A percentile compares a stretch with the other conserved stretches of the same genome.
Conservation (phyloP, 2,113 vertebrate genomes). For the Chascanopsetta lugubris region DNA sequence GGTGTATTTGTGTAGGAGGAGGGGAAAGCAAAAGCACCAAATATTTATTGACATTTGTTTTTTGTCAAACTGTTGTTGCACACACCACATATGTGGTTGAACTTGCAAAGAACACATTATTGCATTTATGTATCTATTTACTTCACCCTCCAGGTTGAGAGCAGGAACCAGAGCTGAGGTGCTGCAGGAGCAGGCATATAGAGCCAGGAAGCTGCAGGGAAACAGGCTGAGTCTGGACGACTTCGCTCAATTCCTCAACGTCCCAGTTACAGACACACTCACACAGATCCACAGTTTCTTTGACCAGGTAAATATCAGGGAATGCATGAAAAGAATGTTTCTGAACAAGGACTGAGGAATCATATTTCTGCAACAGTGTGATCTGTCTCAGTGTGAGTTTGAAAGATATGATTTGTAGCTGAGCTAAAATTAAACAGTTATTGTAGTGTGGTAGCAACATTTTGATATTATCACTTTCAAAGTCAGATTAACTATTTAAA, state of each 20-base stretch:
- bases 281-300: constrained; percentile 86
- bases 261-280: constrained; percentile 83
- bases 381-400: background rate
- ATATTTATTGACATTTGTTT: no score
- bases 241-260: constrained; percentile 84
- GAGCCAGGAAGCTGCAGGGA: constrained; percentile 76
- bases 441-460: background rate
- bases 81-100: background rate
- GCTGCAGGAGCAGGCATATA: constrained; percentile 79
- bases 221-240: constrained; percentile 74
- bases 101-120: background rate
- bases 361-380: background rate
- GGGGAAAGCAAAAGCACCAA: no score
- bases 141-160: constrained; percentile 80
- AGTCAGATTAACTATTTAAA: no score
- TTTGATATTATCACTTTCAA: no score
- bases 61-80: background rate
- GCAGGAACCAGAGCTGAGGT: constrained; percentile 78
- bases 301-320: constrained; percentile 82
- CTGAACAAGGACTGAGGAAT: background rate
- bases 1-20: no score
- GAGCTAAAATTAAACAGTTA: background rate
- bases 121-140: background rate
- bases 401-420: background rate
- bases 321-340: background rate